Base-by-base conservation (phyloP, 2,888 invertebrate genomes). In the Sinodicranocentrus sp. region DNA sequence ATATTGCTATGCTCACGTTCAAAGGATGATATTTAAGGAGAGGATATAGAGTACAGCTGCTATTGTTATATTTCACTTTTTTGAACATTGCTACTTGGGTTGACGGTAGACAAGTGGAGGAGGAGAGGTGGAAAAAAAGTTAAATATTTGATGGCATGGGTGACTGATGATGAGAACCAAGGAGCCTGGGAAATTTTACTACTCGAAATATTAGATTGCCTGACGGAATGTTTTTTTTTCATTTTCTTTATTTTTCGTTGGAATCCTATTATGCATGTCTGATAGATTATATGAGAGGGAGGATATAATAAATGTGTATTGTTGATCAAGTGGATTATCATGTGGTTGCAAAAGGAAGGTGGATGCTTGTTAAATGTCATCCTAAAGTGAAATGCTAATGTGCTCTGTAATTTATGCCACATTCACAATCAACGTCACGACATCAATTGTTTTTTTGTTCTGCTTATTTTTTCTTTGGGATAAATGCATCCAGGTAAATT, bases 131-230 rank as follows among this genome's bases (percentile, higher is more conserved):
- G 10, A 33, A 39, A 73, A 63, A 63, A 63, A 17, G 15, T 61
- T 23, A 52, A 63, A 75, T 75, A 61, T 63, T 75, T 44, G 59
- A 71, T 71, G 19, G 26, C 61, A 71, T 63, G 71, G 82, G 76
- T 83, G 82, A 83, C 82, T 83, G 82, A 83, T 77, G 82, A 83
- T 77, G 82, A 83, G 76, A 71, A 77, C 33, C 68, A 82, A 82
- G 76, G 71, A 83, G 82, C 82, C 82, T 83, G 82, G 82, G 82
- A 83, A 82, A 48, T 77, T 83, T 83, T 82, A 61, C 17, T 44
- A 19, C 61, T 71, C 39, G 59, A 59, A 54, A 54, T 77, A 52
- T 67, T 77, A 59, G 68, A 59, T 75, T 75, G 75, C 61, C 82
- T 82, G 75, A 75, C 59, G 73, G 75, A 67, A 33, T 48, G 23